Percentiles rank a stretch among this genome's conserved stretches.
These are phyloP conservation scores for Pagrus major DNA, from an alignment of 2,113 vertebrate genomes.

Conservation along the genomic window DNA sequence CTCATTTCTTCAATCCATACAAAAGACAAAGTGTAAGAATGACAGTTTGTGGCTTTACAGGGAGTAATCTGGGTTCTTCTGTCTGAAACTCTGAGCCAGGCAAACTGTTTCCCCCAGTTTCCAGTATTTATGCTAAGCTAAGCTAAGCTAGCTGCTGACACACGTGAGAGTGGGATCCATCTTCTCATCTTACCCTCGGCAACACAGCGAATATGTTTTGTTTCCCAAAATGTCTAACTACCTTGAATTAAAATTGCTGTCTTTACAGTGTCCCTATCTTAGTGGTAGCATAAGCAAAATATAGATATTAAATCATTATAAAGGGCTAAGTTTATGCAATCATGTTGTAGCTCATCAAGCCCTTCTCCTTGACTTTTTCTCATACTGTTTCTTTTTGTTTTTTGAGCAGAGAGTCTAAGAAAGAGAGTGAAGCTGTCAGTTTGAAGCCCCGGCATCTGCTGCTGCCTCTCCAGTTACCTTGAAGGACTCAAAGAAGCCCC, in stretches of 20 bases:
- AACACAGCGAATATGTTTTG: not conserved
- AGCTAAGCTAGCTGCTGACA: not conserved
- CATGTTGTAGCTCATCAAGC: not conserved
- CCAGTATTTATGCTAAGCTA: not conserved
- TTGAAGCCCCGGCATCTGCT: constrained; percentile 6
- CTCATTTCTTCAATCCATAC: not conserved
- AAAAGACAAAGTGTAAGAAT: not conserved
- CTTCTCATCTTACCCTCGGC: not conserved
- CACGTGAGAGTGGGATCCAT: not conserved
- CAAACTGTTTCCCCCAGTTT: not conserved
- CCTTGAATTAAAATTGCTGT: constrained; percentile 5
- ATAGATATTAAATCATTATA: not conserved
- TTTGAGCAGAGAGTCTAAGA: constrained; percentile 12
- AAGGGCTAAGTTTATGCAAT: no score
- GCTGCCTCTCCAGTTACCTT: constrained; percentile 86
- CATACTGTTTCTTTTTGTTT: not conserved
- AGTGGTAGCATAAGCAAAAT: not conserved
- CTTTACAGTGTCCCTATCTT: not conserved
- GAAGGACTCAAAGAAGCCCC: constrained; percentile 96
- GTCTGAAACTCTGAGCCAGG: not conserved
- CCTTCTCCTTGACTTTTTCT: not conserved
- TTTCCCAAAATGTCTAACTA: not conserved
- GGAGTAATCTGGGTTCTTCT: not conserved
- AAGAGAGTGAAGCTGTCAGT: constrained; percentile 9
- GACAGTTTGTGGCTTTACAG: not conserved